These are phyloP conservation scores for Heterotilapia buettikoferi DNA, from an alignment of 2,113 vertebrate species.

Conservation along the genomic window DNA sequence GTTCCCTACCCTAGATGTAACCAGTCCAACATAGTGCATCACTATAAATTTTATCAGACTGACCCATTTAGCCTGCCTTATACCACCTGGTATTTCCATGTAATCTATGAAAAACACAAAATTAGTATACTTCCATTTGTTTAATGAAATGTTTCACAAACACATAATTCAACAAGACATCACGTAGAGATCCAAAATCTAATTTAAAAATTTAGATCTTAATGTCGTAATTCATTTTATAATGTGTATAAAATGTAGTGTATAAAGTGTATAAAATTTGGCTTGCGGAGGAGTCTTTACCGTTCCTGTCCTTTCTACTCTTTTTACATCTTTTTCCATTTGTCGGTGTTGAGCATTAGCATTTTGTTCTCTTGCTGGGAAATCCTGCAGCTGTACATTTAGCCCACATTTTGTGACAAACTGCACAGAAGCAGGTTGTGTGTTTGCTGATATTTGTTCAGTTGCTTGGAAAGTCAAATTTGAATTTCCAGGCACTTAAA, in stretches of 20 bases:
- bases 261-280: neutral
- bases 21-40: neutral
- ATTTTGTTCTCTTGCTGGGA: neutral
- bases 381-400: neutral
- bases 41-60: neutral
- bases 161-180: neutral
- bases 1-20: neutral
- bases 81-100: neutral
- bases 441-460: neutral
- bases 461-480: neutral
- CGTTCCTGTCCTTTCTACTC: neutral
- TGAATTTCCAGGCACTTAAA: neutral
- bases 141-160: neutral
- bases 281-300: rapidly evolving
- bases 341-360: neutral
- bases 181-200: rapidly evolving
- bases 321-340: neutral
- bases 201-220: rapidly evolving
- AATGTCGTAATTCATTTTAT: neutral
- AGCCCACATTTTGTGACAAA: neutral
- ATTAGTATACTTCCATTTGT: neutral
- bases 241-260: no score
- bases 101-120: neutral
- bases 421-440: neutral
- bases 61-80: neutral